Percentiles rank a stretch among this genome's conserved stretches.
Evolutionary conservation across 2,888 invertebrate genomes (phyloP).

Genomic region (Ectemnius lituratus): DNA sequence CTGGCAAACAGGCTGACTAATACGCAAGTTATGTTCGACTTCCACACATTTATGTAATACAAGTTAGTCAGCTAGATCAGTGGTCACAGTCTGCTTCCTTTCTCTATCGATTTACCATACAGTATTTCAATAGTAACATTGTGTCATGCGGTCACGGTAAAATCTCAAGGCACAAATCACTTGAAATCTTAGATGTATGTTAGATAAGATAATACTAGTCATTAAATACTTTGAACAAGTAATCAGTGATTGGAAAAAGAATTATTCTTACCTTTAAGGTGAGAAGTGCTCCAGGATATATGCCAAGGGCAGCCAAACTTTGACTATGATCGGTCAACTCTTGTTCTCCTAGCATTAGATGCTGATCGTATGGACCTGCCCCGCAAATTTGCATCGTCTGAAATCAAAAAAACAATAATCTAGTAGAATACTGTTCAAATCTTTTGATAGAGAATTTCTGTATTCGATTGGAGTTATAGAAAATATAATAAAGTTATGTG

Average conservation of each 20-base stretch:
- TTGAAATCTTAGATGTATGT: neutral
- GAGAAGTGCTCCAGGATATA: constrained; percentile 72
- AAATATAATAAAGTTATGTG: no score
- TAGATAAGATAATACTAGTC: neutral
- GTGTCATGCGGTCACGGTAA: no score
- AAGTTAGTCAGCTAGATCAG: constrained; percentile 37
- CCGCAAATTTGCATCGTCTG: constrained; percentile 74
- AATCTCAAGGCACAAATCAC: neutral
- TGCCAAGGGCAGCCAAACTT: constrained; percentile 72
- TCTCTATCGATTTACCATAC: constrained; percentile 2
- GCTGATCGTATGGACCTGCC: constrained; percentile 73
- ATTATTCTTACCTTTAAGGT: constrained; percentile 71
- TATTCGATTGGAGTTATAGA: no score
- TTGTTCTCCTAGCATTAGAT: constrained; percentile 71
- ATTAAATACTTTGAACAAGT: neutral
- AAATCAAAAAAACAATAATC: constrained; percentile 29
- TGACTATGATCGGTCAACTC: constrained; percentile 72
- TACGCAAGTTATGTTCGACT: constrained; percentile 42
- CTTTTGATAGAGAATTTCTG: no score
- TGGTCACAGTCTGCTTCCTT: constrained; percentile 4
- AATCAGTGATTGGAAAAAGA: neutral
- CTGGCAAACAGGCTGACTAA: constrained; percentile 45
- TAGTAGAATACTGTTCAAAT: neutral
- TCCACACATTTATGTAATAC: constrained; percentile 37
- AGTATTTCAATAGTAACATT: neutral